These are phyloP conservation scores for Protonemura montana DNA, from an alignment of 2,888 invertebrate genomes.

Conservation along the genomic window DNA sequence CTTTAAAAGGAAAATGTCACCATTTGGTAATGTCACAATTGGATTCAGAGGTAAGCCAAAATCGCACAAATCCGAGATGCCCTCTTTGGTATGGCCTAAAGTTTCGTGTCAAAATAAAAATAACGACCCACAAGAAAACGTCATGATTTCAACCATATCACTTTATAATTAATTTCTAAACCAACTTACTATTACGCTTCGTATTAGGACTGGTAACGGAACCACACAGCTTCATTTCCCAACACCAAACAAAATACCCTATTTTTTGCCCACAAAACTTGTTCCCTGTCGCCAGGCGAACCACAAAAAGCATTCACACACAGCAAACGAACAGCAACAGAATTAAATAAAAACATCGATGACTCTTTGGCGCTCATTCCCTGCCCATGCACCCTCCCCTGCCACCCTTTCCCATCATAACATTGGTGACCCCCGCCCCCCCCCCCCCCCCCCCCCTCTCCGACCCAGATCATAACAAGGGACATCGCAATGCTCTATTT, in stretches of 20 bases:
- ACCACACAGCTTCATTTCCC: not conserved
- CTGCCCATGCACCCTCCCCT: not conserved
- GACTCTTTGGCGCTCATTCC: conserved; percentile 18
- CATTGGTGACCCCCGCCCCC: not conserved
- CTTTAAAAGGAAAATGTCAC: too few species aligned
- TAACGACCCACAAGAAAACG: not conserved
- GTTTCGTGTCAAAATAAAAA: too few species aligned
- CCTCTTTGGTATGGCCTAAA: too few species aligned
- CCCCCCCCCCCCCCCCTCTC: too few species aligned
- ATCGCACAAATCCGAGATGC: too few species aligned
- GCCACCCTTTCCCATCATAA: conserved; percentile 1
- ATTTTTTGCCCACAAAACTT: not conserved
- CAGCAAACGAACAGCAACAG: not conserved
- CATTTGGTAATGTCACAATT: too few species aligned
- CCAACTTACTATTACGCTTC: not conserved
- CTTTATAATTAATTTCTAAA: not conserved
- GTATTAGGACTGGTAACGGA: not conserved
- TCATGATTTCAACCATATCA: not conserved
- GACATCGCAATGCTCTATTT: not conserved
- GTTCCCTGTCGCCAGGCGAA: too few species aligned
- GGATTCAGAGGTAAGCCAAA: too few species aligned
- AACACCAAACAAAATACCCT: not conserved
- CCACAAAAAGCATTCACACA: too few species aligned
- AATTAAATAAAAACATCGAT: conserved; percentile 8
- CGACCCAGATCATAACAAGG: not conserved